phyloP scores from a whole-genome alignment of 2,888 invertebrate species.

The Leptura quadrifasciata region DNA sequence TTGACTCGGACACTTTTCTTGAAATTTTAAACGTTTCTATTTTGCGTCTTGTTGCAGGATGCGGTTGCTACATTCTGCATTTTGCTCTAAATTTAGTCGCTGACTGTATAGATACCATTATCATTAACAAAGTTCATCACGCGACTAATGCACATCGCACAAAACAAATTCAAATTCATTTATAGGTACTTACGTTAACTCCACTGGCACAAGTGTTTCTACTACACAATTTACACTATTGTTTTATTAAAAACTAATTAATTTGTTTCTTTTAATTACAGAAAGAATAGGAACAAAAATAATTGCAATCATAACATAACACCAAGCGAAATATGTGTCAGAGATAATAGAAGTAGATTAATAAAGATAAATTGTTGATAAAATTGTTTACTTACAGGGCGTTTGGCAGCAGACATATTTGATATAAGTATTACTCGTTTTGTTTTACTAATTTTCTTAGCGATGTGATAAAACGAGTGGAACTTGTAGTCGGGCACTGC shows the following conservation, averaged over 20 bases:
- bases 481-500: no score
- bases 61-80: not conserved
- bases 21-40: no score
- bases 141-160: not conserved
- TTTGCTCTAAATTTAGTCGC: not conserved
- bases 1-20: no score
- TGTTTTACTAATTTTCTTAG: slow-evolving; percentile 11
- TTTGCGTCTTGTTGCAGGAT: no score
- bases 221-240: not conserved
- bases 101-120: not conserved
- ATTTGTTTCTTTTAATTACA: not conserved
- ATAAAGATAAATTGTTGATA: slow-evolving; percentile 37
- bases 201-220: not conserved
- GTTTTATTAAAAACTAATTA: not conserved
- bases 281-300: slow-evolving; percentile 7
- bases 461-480: no score
- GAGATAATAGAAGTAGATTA: slow-evolving; percentile 34
- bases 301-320: slow-evolving; percentile 27
- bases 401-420: slow-evolving; percentile 6
- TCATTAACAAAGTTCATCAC: slow-evolving; percentile 2
- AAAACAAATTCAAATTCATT: slow-evolving; percentile 3
- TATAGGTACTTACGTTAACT: not conserved
- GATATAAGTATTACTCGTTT: slow-evolving; percentile 11
- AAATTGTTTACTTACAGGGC: slow-evolving; percentile 22
- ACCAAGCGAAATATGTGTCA: slow-evolving; percentile 24